Percentiles rank a stretch among this genome's conserved stretches.
These are phyloP conservation scores for Aromia moschata DNA, from an alignment of 2,888 invertebrate genomes.

Conservation along the genomic window DNA sequence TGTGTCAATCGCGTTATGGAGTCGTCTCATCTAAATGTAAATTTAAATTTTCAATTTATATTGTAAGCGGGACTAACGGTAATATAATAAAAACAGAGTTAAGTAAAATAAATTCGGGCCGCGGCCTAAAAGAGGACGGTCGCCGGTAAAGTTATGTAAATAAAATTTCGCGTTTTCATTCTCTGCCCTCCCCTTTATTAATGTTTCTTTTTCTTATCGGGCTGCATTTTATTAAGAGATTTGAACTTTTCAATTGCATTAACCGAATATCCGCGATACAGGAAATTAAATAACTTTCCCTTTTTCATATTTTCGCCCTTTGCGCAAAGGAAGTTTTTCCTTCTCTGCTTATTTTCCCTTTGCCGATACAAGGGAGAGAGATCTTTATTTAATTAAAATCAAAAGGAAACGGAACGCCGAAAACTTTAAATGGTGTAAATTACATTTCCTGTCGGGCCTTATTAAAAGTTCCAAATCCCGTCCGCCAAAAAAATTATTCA, in stretches of 20 bases:
- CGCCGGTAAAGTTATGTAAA: constrained; percentile 32
- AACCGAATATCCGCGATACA: constrained; percentile 30
- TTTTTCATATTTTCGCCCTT: constrained; percentile 30
- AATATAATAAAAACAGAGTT: constrained; percentile 22
- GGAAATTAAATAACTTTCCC: constrained; percentile 38
- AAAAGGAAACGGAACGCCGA: constrained; percentile 25
- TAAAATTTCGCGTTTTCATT: constrained; percentile 29
- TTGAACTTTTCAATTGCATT: constrained; percentile 35
- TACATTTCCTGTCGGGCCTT: constrained; percentile 12
- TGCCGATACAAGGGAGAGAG: constrained; percentile 20
- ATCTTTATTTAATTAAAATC: constrained; percentile 32
- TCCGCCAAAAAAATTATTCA: not conserved
- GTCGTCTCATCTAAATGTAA: constrained; percentile 22
- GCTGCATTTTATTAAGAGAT: constrained; percentile 29
- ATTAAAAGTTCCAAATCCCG: constrained; percentile 16
- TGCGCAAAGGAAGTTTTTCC: constrained; percentile 2
- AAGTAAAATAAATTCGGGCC: constrained; percentile 22
- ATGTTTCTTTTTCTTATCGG: constrained; percentile 31
- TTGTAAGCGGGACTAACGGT: constrained; percentile 20
- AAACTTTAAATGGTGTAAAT: constrained; percentile 23
- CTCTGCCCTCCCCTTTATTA: constrained; percentile 29
- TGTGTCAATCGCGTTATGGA: constrained; percentile 16
- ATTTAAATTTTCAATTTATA: constrained; percentile 27
- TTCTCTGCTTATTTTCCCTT: constrained; percentile 1
- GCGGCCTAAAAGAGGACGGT: constrained; percentile 3